phyloP scores from a whole-genome alignment of 1,140 invertebrate genomes.

The Diorhabda carinulata region DNA sequence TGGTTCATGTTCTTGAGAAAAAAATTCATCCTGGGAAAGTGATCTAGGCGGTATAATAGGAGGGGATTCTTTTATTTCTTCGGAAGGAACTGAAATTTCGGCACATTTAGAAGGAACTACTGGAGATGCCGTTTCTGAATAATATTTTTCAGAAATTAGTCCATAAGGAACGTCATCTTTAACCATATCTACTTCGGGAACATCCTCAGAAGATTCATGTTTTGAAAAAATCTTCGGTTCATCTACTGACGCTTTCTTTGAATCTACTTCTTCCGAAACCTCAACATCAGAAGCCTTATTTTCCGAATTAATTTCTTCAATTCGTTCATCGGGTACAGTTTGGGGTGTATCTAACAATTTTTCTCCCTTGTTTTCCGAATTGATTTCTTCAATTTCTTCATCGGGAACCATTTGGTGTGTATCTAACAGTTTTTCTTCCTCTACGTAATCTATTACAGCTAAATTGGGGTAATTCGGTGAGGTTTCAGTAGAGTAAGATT shows the following conservation, averaged over 20 bases:
- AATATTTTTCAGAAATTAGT: neutral
- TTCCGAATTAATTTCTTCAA: neutral
- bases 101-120: neutral
- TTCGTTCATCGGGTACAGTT: neutral
- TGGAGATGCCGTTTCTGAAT: neutral
- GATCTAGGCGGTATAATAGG: slow-evolving; percentile 4
- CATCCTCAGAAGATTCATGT: neutral
- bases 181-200: neutral
- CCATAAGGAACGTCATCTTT: neutral
- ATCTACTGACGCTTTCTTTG: neutral
- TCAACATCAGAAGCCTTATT: neutral
- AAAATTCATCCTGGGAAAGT: neutral
- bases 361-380: too few relatives aligned
- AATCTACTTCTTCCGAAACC: neutral
- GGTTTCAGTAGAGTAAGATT: slow-evolving; percentile 14
- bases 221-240: neutral
- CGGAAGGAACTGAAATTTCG: neutral
- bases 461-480: neutral
- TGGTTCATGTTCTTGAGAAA: neutral
- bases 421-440: neutral
- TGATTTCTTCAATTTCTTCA: neutral
- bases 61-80: slow-evolving; percentile 1
- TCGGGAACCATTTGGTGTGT: neutral
- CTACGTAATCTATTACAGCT: neutral
- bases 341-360: neutral